Evolutionary conservation across 2,888 invertebrate species (phyloP).

Genomic region (Ariolimax columbianus): DNA sequence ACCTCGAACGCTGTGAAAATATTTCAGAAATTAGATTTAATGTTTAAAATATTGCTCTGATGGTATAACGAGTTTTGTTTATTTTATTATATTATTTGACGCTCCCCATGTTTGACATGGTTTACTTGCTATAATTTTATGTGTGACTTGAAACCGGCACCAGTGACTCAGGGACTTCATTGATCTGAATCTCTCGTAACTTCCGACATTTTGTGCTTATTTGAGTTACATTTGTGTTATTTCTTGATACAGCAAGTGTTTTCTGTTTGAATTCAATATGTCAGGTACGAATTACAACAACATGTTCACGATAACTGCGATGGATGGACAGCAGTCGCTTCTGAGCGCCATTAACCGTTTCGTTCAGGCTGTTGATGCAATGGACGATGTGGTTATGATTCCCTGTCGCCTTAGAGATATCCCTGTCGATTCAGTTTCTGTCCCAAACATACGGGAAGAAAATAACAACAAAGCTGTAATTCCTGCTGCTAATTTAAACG

Average conservation of each 20-base stretch:
- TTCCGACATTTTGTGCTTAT: not conserved
- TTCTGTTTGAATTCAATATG: not conserved
- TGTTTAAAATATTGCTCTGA: not conserved
- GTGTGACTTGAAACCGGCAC: not conserved
- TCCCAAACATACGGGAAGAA: conserved; percentile 55
- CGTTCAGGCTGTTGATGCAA: conserved; percentile 91
- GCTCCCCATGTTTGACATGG: not conserved
- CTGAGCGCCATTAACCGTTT: conserved; percentile 94
- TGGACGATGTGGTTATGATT: conserved; percentile 96
- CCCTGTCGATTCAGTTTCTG: conserved; percentile 80
- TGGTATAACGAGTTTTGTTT: not conserved
- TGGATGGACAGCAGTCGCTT: conserved; percentile 58
- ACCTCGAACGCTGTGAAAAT: not conserved
- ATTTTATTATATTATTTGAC: not conserved
- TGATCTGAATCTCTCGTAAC: not conserved
- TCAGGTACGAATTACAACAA: conserved; percentile 37
- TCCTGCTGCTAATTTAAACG: conserved; percentile 56
- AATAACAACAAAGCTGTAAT: conserved; percentile 55
- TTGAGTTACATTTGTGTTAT: not conserved
- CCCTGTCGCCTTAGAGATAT: conserved; percentile 94
- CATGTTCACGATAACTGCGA: conserved; percentile 2
- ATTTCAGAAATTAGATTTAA: too few relatives aligned
- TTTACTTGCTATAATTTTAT: not conserved
- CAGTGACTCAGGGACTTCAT: not conserved
- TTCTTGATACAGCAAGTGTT: not conserved